Evolutionary conservation across 2,888 invertebrate species (phyloP).

Genomic region (Cyclophora albipunctata): DNA sequence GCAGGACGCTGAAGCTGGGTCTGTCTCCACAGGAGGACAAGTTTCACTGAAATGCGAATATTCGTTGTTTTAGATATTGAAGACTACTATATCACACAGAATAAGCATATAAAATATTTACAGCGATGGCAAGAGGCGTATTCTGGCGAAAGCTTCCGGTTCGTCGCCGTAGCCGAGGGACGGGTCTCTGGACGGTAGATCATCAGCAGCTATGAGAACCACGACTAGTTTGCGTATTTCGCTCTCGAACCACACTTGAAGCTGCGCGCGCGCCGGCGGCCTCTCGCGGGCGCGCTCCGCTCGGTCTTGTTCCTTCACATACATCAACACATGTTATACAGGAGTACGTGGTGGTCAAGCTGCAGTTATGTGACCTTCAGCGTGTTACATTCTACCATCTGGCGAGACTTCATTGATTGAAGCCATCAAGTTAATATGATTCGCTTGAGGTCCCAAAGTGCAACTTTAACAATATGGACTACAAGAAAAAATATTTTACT

Average conservation of each 20-base stretch:
- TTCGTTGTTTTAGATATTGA: neutral
- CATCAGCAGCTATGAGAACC: slow-evolving; percentile 89
- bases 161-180: slow-evolving; percentile 83
- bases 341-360: slow-evolving; percentile 11
- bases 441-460: slow-evolving; percentile 26
- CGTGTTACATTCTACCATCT: neutral
- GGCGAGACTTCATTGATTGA: too few species aligned
- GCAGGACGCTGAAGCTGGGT: slow-evolving; percentile 88
- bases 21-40: slow-evolving; percentile 86
- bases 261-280: slow-evolving; percentile 86
- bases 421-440: too few species aligned
- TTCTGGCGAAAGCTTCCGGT: slow-evolving; percentile 90
- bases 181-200: slow-evolving; percentile 86
- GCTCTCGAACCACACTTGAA: slow-evolving; percentile 92
- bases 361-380: slow-evolving; percentile 7
- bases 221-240: slow-evolving; percentile 89
- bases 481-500: slow-evolving; percentile 6
- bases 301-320: slow-evolving; percentile 63
- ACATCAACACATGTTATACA: slow-evolving; percentile 6
- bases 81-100: too few species aligned
- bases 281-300: slow-evolving; percentile 74
- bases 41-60: slow-evolving; percentile 74
- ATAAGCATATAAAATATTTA: slow-evolving; percentile 41
- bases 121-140: slow-evolving; percentile 87
- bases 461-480: slow-evolving; percentile 8